A percentile compares a stretch with the other conserved stretches of the same genome.
Evolutionary conservation across 2,888 invertebrate species (phyloP).

Genomic region (Yponomeuta sedellus): DNA sequence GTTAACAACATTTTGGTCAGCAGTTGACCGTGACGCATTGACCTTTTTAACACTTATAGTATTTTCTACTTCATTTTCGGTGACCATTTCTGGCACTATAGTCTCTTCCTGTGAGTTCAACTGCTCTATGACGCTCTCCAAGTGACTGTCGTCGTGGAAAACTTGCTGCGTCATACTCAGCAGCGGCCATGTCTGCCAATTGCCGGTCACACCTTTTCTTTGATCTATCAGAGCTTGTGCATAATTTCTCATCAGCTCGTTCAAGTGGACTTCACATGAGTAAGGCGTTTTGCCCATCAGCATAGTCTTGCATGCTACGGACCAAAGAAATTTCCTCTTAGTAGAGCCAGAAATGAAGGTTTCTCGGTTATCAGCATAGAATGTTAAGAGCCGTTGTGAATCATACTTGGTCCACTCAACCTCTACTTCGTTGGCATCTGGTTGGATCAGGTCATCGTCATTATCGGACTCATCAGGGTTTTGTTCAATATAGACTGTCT

Average conservation of each 20-base stretch:
- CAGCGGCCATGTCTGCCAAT: conserved; percentile 41
- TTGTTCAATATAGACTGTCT: conserved; percentile 10
- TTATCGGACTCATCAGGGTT: not conserved
- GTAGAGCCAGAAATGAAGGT: conserved; percentile 45
- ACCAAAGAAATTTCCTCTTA: conserved; percentile 54
- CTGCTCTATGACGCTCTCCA: not conserved
- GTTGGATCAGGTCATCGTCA: not conserved
- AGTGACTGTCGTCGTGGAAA: conserved; percentile 44
- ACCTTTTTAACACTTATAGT: conserved; percentile 33
- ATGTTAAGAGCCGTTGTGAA: conserved; percentile 48
- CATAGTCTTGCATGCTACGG: conserved; percentile 62
- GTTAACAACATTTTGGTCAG: conserved; percentile 47
- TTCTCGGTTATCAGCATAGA: conserved; percentile 62
- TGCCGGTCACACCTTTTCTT: conserved; percentile 30
- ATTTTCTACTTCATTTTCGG: not conserved
- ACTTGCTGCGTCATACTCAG: conserved; percentile 52
- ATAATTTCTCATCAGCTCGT: conserved; percentile 45
- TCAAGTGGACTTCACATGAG: conserved; percentile 47
- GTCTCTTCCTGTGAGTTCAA: not conserved
- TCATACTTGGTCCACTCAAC: conserved; percentile 54
- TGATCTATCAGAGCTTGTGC: conserved; percentile 35
- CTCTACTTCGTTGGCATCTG: conserved; percentile 16
- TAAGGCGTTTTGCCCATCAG: conserved; percentile 43
- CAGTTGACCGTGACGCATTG: conserved; percentile 18
- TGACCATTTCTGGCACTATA: not conserved